A percentile compares a stretch with the other conserved stretches of the same genome.
phyloP scores from a whole-genome alignment of 2,888 invertebrate species.

The Calameuta filiformis region DNA sequence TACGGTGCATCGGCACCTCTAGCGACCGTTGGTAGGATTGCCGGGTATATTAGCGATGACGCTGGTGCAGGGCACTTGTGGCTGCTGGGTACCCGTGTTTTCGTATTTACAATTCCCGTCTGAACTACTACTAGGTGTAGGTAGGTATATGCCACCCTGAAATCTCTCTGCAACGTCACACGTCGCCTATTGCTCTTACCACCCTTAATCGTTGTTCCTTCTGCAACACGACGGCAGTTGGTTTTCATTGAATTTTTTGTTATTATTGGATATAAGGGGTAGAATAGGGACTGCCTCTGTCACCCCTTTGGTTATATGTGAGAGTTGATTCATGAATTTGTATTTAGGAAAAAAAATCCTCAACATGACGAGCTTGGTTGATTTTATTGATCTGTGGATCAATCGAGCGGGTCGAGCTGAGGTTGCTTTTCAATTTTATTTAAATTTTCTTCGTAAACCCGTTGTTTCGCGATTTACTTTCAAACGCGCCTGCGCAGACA shows the following conservation, averaged over 20 bases:
- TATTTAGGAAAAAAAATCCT: not conserved
- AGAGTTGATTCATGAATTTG: not conserved
- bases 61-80: slow-evolving; percentile 48
- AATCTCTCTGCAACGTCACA: slow-evolving; percentile 10
- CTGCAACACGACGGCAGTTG: slow-evolving; percentile 7
- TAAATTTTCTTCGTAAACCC: no score
- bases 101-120: slow-evolving; percentile 42
- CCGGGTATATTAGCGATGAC: slow-evolving; percentile 49
- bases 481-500: no score
- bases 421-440: no score
- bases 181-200: slow-evolving; percentile 1
- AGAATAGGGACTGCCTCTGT: not conserved
- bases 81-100: slow-evolving; percentile 53
- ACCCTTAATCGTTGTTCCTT: slow-evolving; percentile 7
- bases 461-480: no score
- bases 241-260: slow-evolving; percentile 49
- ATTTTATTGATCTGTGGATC: not conserved
- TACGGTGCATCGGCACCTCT: slow-evolving; percentile 13
- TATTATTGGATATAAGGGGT: slow-evolving; percentile 28
- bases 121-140: slow-evolving; percentile 4
- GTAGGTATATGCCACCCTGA: not conserved
- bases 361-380: not conserved
- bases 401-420: not conserved
- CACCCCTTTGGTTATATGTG: no score
- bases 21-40: slow-evolving; percentile 13